These are phyloP conservation scores for Corvus cornix DNA, from an alignment of 2,113 vertebrate species.

Conservation along the genomic window DNA sequence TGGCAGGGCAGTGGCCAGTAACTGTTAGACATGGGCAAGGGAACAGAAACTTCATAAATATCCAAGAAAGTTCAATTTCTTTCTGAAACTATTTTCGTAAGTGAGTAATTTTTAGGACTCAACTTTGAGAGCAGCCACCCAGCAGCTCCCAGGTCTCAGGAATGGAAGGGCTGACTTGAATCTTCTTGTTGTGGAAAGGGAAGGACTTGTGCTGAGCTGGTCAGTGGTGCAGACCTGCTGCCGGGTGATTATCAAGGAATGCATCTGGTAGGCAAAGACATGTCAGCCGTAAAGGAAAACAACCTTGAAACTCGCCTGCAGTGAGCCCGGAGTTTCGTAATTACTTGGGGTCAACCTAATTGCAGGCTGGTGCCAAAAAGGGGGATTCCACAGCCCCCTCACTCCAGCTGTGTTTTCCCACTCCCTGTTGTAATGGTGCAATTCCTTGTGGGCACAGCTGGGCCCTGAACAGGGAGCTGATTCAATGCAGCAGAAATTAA, in stretches of 20 bases:
- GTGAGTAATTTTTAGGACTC: neutral
- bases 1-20: neutral
- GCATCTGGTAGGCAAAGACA: neutral
- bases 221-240: neutral
- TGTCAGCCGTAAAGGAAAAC: neutral
- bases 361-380: neutral
- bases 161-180: neutral
- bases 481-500: fast-evolving
- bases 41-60: neutral
- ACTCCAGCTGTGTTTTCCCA: neutral
- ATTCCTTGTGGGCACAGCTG: neutral
- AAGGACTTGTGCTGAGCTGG: neutral
- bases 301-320: neutral
- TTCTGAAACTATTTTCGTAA: neutral
- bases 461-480: neutral
- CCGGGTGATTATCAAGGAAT: neutral
- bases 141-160: neutral
- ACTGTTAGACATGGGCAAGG: neutral
- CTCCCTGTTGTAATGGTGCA: neutral
- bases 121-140: neutral
- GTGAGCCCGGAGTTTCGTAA: neutral
- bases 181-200: neutral
- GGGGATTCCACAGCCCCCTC: neutral
- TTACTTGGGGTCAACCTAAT: neutral
- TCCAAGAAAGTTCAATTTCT: neutral